Percentiles rank a stretch among this genome's conserved stretches.
Evolutionary conservation across 2,113 vertebrate genomes (phyloP).

Genomic region (Hymenochirus boettgeri): DNA sequence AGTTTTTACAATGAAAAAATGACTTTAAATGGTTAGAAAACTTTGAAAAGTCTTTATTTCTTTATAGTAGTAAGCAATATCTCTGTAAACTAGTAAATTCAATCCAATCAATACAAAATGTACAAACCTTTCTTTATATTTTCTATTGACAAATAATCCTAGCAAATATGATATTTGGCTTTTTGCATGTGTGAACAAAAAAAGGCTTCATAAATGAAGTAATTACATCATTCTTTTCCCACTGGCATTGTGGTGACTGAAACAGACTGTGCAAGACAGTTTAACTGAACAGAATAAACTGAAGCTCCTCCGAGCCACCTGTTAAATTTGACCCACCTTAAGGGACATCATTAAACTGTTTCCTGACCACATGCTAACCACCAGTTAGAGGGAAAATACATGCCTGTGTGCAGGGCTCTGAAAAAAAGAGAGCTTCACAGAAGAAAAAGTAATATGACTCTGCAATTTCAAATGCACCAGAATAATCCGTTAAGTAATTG

Average conservation of each 20-base stretch:
- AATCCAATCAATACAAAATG: too few species aligned
- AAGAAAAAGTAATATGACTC: conserved; percentile 40
- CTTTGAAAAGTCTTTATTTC: too few species aligned
- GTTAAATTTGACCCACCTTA: conserved; percentile 48
- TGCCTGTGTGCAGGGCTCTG: background rate
- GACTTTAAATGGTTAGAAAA: too few species aligned
- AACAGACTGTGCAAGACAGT: conserved; percentile 47
- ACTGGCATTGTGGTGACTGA: conserved; percentile 43
- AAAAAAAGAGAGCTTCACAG: background rate
- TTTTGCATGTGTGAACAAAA: conserved; percentile 2
- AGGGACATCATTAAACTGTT: conserved; percentile 52
- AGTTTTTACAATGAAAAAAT: too few species aligned
- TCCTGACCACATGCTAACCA: conserved; percentile 56
- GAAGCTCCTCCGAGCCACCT: conserved; percentile 46
- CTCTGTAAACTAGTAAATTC: too few species aligned
- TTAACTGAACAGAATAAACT: conserved; percentile 48
- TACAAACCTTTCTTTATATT: too few species aligned
- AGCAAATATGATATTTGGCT: conserved; percentile 5
- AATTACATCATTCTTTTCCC: conserved; percentile 39
- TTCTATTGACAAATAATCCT: background rate
- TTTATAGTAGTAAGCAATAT: too few species aligned
- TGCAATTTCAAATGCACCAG: conserved; percentile 29
- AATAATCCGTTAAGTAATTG: conserved; percentile 27
- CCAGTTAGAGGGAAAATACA: conserved; percentile 40
- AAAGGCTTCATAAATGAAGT: background rate